These are phyloP conservation scores for Ciconia stormi DNA, from an alignment of 2,113 vertebrate genomes.

Conservation along the genomic window DNA sequence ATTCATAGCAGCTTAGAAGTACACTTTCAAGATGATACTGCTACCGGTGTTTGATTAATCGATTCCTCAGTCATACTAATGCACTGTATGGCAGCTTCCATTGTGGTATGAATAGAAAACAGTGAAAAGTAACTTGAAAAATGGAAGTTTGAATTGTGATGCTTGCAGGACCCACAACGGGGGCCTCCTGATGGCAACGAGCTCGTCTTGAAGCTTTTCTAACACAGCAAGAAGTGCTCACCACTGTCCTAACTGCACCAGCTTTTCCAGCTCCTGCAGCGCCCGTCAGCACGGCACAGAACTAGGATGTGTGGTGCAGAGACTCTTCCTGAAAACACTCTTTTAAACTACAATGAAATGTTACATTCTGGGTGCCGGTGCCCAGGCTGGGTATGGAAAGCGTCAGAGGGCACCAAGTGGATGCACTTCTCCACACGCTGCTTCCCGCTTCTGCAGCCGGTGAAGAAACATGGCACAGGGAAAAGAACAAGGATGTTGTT, in stretches of 20 bases:
- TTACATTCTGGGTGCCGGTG: neutral
- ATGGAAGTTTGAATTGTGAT: neutral
- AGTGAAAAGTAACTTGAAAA: neutral
- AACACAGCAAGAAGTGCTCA: neutral
- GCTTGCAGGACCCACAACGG: neutral
- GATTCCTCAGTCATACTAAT: neutral
- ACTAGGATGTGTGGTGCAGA: neutral
- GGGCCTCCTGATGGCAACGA: neutral
- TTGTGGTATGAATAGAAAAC: neutral
- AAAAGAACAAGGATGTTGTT: neutral
- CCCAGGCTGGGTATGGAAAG: neutral
- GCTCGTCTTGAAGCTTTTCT: neutral
- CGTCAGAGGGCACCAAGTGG: fast-evolving
- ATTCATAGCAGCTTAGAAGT: neutral
- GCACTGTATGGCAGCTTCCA: neutral
- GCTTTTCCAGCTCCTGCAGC: neutral
- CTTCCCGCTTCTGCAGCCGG: neutral
- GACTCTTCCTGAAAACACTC: neutral
- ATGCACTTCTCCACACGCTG: fast-evolving
- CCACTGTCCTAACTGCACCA: neutral
- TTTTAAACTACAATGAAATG: neutral
- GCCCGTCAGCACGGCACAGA: neutral
- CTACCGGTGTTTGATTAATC: neutral
- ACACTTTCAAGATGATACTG: neutral
- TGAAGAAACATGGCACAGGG: neutral